phyloP scores from a whole-genome alignment of 1,140 invertebrate species.

The Heliothis virescens region DNA sequence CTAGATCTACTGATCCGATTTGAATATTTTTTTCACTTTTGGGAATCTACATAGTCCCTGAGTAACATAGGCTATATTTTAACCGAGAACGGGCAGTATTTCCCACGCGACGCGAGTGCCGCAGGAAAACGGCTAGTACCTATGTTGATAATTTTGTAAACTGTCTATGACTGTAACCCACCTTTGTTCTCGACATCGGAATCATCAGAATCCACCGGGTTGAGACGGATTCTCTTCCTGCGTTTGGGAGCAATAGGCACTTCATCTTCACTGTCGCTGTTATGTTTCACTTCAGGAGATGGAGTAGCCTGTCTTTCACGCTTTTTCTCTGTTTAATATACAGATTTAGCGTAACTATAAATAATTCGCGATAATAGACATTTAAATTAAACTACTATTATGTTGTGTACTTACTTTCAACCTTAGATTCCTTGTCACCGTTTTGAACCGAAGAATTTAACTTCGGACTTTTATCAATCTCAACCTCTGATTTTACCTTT shows the following conservation, averaged over 20 bases:
- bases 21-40: too few relatives aligned
- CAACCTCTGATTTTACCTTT: constrained; percentile 65
- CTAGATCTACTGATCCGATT: too few relatives aligned
- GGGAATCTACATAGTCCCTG: too few relatives aligned
- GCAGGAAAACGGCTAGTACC: too few relatives aligned
- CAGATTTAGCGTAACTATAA: not conserved
- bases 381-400: too few relatives aligned
- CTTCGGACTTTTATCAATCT: constrained; percentile 56
- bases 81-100: too few relatives aligned
- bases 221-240: constrained; percentile 80
- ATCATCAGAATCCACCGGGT: constrained; percentile 85
- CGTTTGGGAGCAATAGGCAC: constrained; percentile 69
- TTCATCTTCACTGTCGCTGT: constrained; percentile 74
- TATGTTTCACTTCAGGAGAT: constrained; percentile 63
- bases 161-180: constrained; percentile 42
- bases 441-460: constrained; percentile 58
- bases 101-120: too few relatives aligned
- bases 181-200: constrained; percentile 85
- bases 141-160: not conserved
- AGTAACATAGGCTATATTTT: too few relatives aligned
- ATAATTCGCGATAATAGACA: too few relatives aligned
- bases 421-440: constrained; percentile 64
- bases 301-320: constrained; percentile 68
- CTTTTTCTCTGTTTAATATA: constrained; percentile 68
- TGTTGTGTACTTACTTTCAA: constrained; percentile 63